Percentiles rank a stretch among this genome's conserved stretches.
These are phyloP conservation scores for Silurus lanzhouensis DNA, from an alignment of 2,797 vertebrate genomes.

Conservation along the genomic window DNA sequence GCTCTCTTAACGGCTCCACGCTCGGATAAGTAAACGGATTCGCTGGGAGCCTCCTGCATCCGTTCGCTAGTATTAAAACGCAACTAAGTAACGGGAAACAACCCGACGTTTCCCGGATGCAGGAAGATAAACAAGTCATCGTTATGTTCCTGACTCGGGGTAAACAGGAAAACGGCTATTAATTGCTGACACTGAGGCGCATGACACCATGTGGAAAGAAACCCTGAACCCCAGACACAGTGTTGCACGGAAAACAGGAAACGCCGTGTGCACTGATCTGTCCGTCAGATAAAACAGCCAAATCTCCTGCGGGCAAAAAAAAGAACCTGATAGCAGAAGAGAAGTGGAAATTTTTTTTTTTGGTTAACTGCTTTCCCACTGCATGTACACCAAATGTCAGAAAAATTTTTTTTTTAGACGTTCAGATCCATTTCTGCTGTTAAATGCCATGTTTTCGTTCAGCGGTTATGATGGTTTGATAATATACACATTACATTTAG, in stretches of 20 bases:
- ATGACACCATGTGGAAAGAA: neutral
- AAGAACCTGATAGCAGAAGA: slow-evolving; percentile 7
- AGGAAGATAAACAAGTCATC: slow-evolving; percentile 9
- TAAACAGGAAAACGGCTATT: slow-evolving; percentile 25
- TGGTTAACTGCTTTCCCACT: slow-evolving; percentile 13
- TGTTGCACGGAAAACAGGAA: slow-evolving; percentile 33
- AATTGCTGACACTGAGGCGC: neutral
- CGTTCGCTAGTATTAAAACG: slow-evolving; percentile 1
- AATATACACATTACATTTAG: too few relatives aligned
- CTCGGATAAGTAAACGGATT: neutral
- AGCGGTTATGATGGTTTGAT: neutral
- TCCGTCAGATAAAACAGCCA: slow-evolving; percentile 42
- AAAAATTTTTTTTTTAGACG: neutral
- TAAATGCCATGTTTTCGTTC: neutral
- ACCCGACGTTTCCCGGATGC: neutral
- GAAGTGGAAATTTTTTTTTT: neutral
- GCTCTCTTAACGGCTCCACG: too few relatives aligned
- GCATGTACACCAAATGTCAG: neutral
- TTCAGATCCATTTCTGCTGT: neutral
- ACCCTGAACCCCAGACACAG: slow-evolving; percentile 12
- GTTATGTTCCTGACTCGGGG: neutral
- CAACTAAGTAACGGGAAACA: neutral
- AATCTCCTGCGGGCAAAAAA: slow-evolving; percentile 35
- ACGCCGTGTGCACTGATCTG: slow-evolving; percentile 13
- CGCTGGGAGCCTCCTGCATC: neutral